These are phyloP conservation scores for Puffinus mauretanicus DNA, from an alignment of 2,113 vertebrate species.

Conservation along the genomic window DNA sequence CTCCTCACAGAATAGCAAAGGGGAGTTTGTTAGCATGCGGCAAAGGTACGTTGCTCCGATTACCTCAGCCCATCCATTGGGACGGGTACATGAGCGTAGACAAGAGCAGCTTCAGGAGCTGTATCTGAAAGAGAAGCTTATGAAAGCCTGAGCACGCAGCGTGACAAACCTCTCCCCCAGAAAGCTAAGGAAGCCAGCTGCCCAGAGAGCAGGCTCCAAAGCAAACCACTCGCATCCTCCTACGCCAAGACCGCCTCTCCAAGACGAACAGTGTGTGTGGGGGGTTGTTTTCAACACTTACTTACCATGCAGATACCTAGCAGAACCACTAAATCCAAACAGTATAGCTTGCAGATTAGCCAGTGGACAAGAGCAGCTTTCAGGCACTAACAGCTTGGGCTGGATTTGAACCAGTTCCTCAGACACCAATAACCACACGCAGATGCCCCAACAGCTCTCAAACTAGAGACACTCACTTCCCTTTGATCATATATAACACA, in stretches of 20 bases:
- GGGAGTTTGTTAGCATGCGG: background rate
- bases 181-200: background rate
- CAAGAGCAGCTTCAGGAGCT: background rate
- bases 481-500: background rate
- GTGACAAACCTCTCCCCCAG: background rate
- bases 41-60: fast-evolving
- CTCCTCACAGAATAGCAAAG: background rate
- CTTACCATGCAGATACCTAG: background rate
- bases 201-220: background rate
- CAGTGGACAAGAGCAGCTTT: background rate
- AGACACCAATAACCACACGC: background rate
- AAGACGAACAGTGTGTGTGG: background rate
- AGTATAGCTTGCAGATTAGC: background rate
- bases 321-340: background rate
- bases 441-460: background rate
- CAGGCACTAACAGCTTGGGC: background rate
- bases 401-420: background rate
- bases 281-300: background rate
- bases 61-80: background rate
- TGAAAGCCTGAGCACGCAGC: background rate
- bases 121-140: background rate
- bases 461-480: background rate
- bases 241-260: background rate
- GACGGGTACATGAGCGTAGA: fast-evolving
- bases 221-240: background rate